Percentiles rank a stretch among this genome's conserved stretches.
phyloP scores from a whole-genome alignment of 1,140 invertebrate genomes.

The Cyclargus thomasi region DNA sequence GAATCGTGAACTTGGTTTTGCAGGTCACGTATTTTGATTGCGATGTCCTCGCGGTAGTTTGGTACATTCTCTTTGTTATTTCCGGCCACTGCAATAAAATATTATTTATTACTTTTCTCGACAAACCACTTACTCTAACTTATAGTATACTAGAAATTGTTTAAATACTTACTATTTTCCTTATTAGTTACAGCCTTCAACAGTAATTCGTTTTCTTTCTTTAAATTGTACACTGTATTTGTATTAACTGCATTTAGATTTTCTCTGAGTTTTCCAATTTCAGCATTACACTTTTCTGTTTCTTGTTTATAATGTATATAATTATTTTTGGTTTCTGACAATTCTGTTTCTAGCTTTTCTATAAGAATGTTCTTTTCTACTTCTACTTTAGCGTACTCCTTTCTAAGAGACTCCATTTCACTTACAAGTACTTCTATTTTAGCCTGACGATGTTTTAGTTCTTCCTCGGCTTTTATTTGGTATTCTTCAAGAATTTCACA shows the following conservation, averaged over 20 bases:
- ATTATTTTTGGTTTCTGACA: constrained; percentile 34
- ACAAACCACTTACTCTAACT: neutral
- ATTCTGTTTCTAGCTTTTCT: constrained; percentile 34
- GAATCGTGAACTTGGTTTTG: constrained; percentile 54
- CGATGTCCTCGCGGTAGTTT: constrained; percentile 31
- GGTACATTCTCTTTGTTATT: constrained; percentile 33
- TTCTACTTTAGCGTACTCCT: constrained; percentile 13
- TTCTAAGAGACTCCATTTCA: constrained; percentile 30
- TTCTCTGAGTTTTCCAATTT: constrained; percentile 29
- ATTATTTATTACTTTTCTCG: constrained; percentile 1
- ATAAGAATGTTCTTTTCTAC: constrained; percentile 41
- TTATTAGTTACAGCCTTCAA: constrained; percentile 34
- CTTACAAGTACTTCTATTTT: constrained; percentile 35
- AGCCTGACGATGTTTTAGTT: constrained; percentile 37
- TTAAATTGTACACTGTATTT: constrained; percentile 30
- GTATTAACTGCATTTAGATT: constrained; percentile 33
- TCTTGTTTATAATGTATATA: constrained; percentile 28
- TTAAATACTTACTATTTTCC: constrained; percentile 43
- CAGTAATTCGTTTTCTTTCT: constrained; percentile 44
- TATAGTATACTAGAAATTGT: neutral
- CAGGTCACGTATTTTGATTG: constrained; percentile 35
- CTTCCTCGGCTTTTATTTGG: constrained; percentile 36
- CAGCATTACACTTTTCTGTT: constrained; percentile 27
- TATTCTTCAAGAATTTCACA: constrained; percentile 39
- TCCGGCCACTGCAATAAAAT: constrained; percentile 38